Evolutionary conservation across 2,888 invertebrate genomes (phyloP).

Genomic region (Rhagophthalmus giganteus): DNA sequence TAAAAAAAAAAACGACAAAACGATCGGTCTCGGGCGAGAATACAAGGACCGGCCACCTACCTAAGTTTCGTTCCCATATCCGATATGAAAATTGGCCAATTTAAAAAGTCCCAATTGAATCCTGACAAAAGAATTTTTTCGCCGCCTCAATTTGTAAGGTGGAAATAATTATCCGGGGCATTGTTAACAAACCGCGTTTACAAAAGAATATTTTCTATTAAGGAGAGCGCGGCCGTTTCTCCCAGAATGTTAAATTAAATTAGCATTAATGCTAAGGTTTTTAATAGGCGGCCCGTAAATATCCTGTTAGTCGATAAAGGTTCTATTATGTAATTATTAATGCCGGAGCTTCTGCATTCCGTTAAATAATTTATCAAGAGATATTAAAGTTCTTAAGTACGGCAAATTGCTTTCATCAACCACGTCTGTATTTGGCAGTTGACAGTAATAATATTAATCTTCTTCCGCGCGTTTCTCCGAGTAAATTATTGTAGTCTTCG

Average conservation of each 20-base stretch:
- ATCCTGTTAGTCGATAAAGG: slow-evolving; percentile 19
- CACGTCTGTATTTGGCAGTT: slow-evolving; percentile 19
- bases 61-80: not conserved
- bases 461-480: slow-evolving; percentile 6
- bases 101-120: slow-evolving; percentile 2
- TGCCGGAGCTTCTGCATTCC: slow-evolving; percentile 14
- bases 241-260: slow-evolving; percentile 6
- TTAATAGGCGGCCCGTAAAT: slow-evolving; percentile 11
- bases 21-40: too few species aligned
- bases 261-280: slow-evolving; percentile 14
- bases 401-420: slow-evolving; percentile 23
- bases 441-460: slow-evolving; percentile 21
- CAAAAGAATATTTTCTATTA: slow-evolving; percentile 3
- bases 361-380: slow-evolving; percentile 19
- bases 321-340: slow-evolving; percentile 3
- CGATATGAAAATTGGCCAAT: slow-evolving; percentile 17
- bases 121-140: slow-evolving; percentile 8
- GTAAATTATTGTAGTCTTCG: slow-evolving; percentile 10
- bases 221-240: not conserved
- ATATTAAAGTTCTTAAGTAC: slow-evolving; percentile 19
- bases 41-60: too few species aligned
- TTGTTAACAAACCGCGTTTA: slow-evolving; percentile 1
- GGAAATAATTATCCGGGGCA: slow-evolving; percentile 5
- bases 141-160: not conserved
- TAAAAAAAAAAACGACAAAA: too few species aligned